Percentiles rank a stretch among this genome's conserved stretches.
Conservation (phyloP, 2,797 vertebrate genomes). For the Meda fulgida region DNA sequence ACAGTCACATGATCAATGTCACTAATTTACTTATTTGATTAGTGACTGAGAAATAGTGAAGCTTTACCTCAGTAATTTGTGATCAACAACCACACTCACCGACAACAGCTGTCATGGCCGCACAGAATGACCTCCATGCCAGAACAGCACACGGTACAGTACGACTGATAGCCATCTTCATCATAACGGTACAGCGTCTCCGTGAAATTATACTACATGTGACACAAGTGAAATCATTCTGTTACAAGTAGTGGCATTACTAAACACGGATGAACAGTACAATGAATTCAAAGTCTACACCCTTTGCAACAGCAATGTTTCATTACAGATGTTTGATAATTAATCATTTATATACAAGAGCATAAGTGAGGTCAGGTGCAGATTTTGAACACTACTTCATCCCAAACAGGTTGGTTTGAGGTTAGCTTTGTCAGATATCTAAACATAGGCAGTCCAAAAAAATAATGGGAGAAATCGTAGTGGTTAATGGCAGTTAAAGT, state of each 20-base stretch:
- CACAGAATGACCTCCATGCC: constrained; percentile 80
- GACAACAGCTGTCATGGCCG: constrained; percentile 77
- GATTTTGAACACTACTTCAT: background rate
- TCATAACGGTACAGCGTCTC: constrained; percentile 78
- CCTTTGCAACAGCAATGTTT: no score
- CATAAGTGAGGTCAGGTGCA: background rate
- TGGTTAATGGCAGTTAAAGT: background rate
- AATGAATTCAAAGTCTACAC: no score
- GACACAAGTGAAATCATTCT: background rate
- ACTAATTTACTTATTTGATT: constrained; percentile 4
- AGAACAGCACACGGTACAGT: constrained; percentile 82
- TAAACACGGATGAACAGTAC: background rate
- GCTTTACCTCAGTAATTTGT: background rate
- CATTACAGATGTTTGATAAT: no score
- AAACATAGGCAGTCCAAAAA: background rate
- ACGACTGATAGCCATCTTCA: constrained; percentile 83
- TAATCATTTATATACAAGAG: background rate
- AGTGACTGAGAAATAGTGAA: background rate
- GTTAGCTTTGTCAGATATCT: background rate
- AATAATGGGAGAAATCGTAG: background rate
- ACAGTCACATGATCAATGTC: background rate
- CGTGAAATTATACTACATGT: constrained; percentile 72
- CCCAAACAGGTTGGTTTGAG: background rate
- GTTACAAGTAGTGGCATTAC: background rate
- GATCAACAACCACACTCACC: constrained; percentile 60